Base-by-base conservation (phyloP, 2,888 invertebrate species). In the Drosophila siamana region DNA sequence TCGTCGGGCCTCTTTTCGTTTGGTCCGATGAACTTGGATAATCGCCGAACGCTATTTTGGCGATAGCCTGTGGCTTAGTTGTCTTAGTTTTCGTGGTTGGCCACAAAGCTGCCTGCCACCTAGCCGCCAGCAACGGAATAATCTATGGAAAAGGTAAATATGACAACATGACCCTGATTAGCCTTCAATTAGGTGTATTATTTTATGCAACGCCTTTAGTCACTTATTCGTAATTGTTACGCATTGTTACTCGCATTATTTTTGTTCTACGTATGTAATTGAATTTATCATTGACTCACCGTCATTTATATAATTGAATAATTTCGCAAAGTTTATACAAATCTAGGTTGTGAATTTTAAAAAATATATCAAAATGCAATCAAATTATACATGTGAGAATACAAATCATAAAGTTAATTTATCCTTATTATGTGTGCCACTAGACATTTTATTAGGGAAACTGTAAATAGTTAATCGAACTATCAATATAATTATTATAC, bases 11-110 rank as follows among this genome's bases (percentile, higher is more conserved):
- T 11, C 4, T n/a, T 33, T 33, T 33, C 11, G n/a, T 33, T 33
- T 33, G 33, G 33, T 33, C 48, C 74, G 72, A 85, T 82, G 82
- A 85, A 82, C 82, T 79, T 62, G 80, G 75, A 86, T 83, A 83
- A 83, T 78, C 80, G 71, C 52, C 56, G 72, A 60, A 36, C 65
- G 67, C 62, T 59, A 60, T 57, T 61, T 67, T 67, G 62, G 66
- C 61, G 71, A 67, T 56, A 54, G 70, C 48, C 61, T 65, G 51
- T 71, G 73, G 86, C 83, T 83, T 80, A 83, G 68, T 28, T 51
- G 54, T 60, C 64, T 64, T 55, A 51, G 59, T 47, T 57, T 30
- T 40, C 38, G 50, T 50, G 28, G 44, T 47, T 52, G 36, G 44
- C 52, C 63, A 33, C 38, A 30, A 54, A 52, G 52, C 51, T 47